These are phyloP conservation scores for Microctonus aethiopoides DNA, from an alignment of 2,888 invertebrate genomes.

Conservation along the genomic window DNA sequence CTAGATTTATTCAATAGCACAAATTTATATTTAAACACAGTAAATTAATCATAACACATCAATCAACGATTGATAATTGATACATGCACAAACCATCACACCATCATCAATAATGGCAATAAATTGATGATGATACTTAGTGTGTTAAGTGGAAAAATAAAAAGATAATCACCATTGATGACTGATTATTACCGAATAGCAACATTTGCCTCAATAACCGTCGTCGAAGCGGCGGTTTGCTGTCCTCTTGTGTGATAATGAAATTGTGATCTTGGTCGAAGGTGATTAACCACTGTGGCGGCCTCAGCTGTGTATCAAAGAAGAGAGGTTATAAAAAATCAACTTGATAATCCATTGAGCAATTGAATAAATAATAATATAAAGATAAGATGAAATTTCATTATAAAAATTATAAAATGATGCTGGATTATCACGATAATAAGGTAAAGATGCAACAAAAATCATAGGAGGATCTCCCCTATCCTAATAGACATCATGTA, in stretches of 20 bases:
- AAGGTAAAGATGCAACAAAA: conserved; percentile 36
- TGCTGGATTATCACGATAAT: conserved; percentile 8
- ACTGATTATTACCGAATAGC: conserved; percentile 25
- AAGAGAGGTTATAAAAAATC: conserved; percentile 46
- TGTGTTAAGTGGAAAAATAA: neutral
- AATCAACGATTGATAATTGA: neutral
- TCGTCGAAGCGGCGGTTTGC: conserved; percentile 24
- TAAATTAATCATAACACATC: too few relatives aligned
- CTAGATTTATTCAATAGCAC: conserved; percentile 6
- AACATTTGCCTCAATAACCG: conserved; percentile 31
- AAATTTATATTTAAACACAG: too few relatives aligned
- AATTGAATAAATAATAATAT: conserved; percentile 15
- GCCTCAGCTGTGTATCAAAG: conserved; percentile 44
- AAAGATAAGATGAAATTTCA: neutral
- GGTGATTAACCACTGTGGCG: conserved; percentile 31
- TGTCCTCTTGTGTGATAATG: neutral
- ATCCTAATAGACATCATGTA: conserved; percentile 53
- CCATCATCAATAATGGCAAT: neutral
- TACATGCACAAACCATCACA: neutral
- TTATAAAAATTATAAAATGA: neutral
- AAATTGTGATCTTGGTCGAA: conserved; percentile 20
- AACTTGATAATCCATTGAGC: neutral
- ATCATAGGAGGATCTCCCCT: conserved; percentile 49
- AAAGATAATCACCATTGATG: conserved; percentile 38
- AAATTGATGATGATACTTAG: neutral